phyloP scores from a whole-genome alignment of 1,140 invertebrate genomes.

The Paracyclopina nana region DNA sequence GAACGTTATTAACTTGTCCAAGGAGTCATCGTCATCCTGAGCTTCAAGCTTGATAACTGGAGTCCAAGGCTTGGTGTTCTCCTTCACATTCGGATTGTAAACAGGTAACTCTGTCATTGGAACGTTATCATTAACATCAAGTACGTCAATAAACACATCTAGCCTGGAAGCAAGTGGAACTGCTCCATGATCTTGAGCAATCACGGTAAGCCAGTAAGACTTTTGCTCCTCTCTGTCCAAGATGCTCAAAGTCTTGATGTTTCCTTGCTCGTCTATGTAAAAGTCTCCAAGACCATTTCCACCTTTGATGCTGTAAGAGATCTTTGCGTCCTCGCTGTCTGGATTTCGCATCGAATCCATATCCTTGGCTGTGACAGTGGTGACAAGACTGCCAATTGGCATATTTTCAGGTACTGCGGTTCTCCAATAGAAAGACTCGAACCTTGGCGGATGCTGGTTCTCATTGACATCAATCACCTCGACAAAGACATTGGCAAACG shows the following conservation, averaged over 20 bases:
- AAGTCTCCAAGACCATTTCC: slow-evolving; percentile 79
- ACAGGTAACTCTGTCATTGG: slow-evolving; percentile 32
- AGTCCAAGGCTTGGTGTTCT: slow-evolving; percentile 29
- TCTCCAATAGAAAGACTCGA: slow-evolving; percentile 53
- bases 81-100: slow-evolving; percentile 19
- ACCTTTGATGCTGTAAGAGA: slow-evolving; percentile 64
- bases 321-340: slow-evolving; percentile 33
- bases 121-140: slow-evolving; percentile 79
- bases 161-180: slow-evolving; percentile 55
- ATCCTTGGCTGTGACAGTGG: slow-evolving; percentile 50
- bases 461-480: slow-evolving; percentile 85
- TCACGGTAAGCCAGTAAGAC: slow-evolving; percentile 81
- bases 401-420: slow-evolving; percentile 67
- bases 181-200: slow-evolving; percentile 52
- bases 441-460: slow-evolving; percentile 59
- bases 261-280: slow-evolving; percentile 71
- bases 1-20: slow-evolving; percentile 21
- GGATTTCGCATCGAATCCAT: slow-evolving; percentile 62
- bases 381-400: slow-evolving; percentile 61
- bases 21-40: slow-evolving; percentile 29
- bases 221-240: slow-evolving; percentile 67
- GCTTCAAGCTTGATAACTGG: slow-evolving; percentile 30
- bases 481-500: slow-evolving; percentile 47
- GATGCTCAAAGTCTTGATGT: slow-evolving; percentile 52
- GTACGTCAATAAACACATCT: slow-evolving; percentile 65